These are phyloP conservation scores for Enteromius thamalakanensis DNA, from an alignment of 2,797 vertebrate species.

Conservation along the genomic window DNA sequence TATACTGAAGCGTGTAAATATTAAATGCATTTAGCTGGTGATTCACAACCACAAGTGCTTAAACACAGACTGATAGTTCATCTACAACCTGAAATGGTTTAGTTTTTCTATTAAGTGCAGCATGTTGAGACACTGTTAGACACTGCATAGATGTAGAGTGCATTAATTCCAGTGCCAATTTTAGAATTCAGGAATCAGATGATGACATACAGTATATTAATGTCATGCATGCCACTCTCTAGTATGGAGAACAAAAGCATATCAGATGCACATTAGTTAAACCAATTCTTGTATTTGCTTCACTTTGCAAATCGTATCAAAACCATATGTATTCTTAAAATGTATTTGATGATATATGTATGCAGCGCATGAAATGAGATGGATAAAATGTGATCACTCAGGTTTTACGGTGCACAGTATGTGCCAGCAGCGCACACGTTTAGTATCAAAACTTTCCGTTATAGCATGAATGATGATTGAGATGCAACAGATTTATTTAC, in stretches of 20 bases:
- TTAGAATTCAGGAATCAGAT: not conserved
- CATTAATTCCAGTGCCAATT: not conserved
- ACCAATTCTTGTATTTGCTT: not conserved
- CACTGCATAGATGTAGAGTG: not conserved
- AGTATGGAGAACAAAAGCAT: not conserved
- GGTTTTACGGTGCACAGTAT: slow-evolving; percentile 66
- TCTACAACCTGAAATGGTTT: not conserved
- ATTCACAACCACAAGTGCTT: not conserved
- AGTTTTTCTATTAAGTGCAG: not conserved
- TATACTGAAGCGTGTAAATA: not conserved
- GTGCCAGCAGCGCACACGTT: slow-evolving; percentile 42
- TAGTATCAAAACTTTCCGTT: not conserved
- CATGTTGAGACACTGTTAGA: not conserved
- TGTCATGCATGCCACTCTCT: slow-evolving; percentile 18
- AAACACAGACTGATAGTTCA: not conserved
- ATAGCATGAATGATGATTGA: slow-evolving; percentile 34
- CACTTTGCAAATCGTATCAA: slow-evolving; percentile 38
- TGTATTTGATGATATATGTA: slow-evolving; percentile 20
- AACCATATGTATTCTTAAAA: slow-evolving; percentile 49
- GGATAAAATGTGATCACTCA: slow-evolving; percentile 64
- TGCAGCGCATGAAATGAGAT: slow-evolving; percentile 72
- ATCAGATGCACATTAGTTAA: not conserved
- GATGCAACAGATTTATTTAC: not conserved
- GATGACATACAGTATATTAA: not conserved
- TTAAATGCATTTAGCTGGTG: not conserved